These are phyloP conservation scores for Cirrhinus mrigala DNA, from an alignment of 2,797 vertebrate genomes.

Conservation along the genomic window DNA sequence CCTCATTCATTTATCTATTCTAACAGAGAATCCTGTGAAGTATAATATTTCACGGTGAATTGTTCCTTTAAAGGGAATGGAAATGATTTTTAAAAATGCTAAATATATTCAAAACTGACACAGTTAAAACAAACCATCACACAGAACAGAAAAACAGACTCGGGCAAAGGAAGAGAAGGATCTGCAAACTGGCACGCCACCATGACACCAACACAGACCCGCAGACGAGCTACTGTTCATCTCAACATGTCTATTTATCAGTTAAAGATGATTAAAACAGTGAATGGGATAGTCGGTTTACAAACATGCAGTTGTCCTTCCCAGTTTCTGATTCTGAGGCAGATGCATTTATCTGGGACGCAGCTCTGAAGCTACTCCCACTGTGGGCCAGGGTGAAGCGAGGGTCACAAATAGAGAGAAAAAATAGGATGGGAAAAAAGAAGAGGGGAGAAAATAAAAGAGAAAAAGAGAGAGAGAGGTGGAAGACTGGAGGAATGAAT, in stretches of 20 bases:
- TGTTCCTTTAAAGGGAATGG: conserved; percentile 27
- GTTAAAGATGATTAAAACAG: not conserved
- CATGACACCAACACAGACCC: conserved; percentile 6
- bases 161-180: not conserved
- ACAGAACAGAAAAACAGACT: not conserved
- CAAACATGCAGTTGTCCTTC: conserved; percentile 7
- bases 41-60: conserved; percentile 34
- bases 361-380: conserved; percentile 24
- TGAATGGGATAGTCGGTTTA: not conserved
- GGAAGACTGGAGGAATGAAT: conserved; percentile 49
- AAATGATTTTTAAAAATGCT: not conserved
- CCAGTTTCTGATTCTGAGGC: not conserved
- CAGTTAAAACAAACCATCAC: conserved; percentile 5
- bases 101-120: conserved; percentile 14
- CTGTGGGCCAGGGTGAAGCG: conserved; percentile 29
- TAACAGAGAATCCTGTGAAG: conserved; percentile 35
- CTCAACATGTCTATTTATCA: not conserved
- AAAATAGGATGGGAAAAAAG: conserved; percentile 1
- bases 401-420: conserved; percentile 27
- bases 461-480: conserved; percentile 22
- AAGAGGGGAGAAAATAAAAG: not conserved
- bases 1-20: conserved; percentile 33
- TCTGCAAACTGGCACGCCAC: not conserved
- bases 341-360: conserved; percentile 9
- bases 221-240: not conserved